Base-by-base conservation (phyloP, 2,888 invertebrate genomes). In the Sarcophaga subvicina region DNA sequence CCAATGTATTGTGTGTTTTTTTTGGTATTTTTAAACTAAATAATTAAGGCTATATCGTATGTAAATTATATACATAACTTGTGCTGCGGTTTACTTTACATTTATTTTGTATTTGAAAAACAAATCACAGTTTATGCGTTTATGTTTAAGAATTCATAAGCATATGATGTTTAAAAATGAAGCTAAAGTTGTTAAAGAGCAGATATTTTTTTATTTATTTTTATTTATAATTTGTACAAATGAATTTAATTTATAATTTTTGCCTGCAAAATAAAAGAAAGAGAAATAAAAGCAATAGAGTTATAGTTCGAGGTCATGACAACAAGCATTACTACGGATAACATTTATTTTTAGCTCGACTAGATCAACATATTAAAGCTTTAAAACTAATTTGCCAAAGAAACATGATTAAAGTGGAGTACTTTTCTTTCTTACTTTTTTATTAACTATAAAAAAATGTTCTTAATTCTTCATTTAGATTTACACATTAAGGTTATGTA, bases 251-350 rank as follows among this genome's bases (percentile, higher is more conserved):
- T 91, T 92, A 92, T 90, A 92, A 90, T 81, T 88, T 88, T 92
- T 92, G 91, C 92, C 91, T 92, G 92, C 84, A 89, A 88, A 91
- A 87, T 89, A 91, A 87, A 91, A 88, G 63, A 87, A 67, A 64
- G 63, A 83, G 67, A 87, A 73, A 73, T 84, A 37, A 20, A 70
- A 70, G 27, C 62, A 54, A 82, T 85, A 62, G 64, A 69, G 66
- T 49, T 3, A 25, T 25, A 47, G 69, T 64, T 72, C 8, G 20
- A 25, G 59, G 0, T 3, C 25, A 76, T 54, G 62, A 69, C 71
- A 72, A 60, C 10, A 71, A 60, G 60, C 66, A 80, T 22, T 22
- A 22, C 77, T 69, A 77, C 70, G 54, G 76, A 80, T 67, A 81
- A 79, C 60, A 67, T 37, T 25, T 22, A 62, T 27, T 59, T 54